Base-by-base conservation (phyloP, 2,888 invertebrate genomes). In the Acleris holmiana region DNA sequence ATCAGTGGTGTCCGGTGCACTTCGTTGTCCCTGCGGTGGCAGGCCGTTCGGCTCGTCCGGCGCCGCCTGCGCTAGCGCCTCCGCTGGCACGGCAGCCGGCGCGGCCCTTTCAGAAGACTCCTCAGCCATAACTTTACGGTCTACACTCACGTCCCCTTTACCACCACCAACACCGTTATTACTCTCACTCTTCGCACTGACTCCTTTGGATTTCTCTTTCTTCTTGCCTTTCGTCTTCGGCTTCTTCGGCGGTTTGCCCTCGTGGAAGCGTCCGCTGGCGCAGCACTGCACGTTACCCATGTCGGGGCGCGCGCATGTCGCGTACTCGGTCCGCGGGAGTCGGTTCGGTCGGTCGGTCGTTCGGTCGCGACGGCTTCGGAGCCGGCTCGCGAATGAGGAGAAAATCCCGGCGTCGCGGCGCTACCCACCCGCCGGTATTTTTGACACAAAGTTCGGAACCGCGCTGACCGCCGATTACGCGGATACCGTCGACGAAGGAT, bases 261-360 rank as follows among this genome's bases (percentile, higher is more conserved):
- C 79, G 75, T 76, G 82, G 79, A 88, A 86, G 82, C 87, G 89
- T 82, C 88, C 88, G 84, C 86, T 89, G 80, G 90, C 89, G 91
- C 92, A 92, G 88, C 92, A 92, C 87, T 92, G 92, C 91, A 91
- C 91, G 79, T 92, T 92, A 89, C 92, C 92, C 92, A 92, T 92
- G 85, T 82, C 91, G 85, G 84, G 76, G 83, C 81, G 83, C 83
- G 87, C 88, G 89, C 91, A 91, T 91, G 85, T 90, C 91, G 89
- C 87, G 89, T 79, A 82, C 88, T 84, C 81, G 82, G 77, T 84
- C 84, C 84, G 85, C 86, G 84, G 85, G 86, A 87, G 85, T 87
- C 85, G 84, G 85, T 77, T 87, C 88, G 88, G 85, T 89, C 88
- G 87, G 86, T 91, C 89, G 91, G 78, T 91, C 91, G 91, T 91